Percentiles rank a stretch among this genome's conserved stretches.
These are phyloP conservation scores for Ataeniobius toweri DNA, from an alignment of 2,797 vertebrate genomes.

Conservation along the genomic window DNA sequence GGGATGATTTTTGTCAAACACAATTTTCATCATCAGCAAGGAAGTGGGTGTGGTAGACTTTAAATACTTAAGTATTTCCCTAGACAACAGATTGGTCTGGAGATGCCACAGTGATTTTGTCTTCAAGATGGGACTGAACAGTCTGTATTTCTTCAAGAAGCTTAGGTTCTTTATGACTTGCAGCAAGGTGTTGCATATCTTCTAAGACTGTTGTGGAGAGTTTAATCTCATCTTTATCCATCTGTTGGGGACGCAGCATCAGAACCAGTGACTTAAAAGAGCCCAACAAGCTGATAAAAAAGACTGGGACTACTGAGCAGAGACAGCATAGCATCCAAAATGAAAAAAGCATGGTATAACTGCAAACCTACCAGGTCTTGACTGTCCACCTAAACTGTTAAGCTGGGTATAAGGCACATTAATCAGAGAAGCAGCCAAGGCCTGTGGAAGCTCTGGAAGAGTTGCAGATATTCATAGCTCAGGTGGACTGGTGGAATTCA, in stretches of 20 bases:
- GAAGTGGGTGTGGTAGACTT: background rate
- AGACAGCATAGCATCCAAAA: background rate
- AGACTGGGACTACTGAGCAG: background rate
- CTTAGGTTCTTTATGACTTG: background rate
- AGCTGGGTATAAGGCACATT: background rate
- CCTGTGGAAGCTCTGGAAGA: background rate
- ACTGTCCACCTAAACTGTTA: background rate
- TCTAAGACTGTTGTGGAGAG: background rate
- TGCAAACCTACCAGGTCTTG: background rate
- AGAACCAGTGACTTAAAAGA: background rate
- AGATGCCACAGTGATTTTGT: background rate
- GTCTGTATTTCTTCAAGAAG: too few relatives aligned
- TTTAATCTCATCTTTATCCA: background rate
- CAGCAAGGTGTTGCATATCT: background rate
- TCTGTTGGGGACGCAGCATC: background rate
- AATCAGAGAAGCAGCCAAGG: background rate
- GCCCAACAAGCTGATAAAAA: background rate
- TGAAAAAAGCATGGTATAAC: background rate
- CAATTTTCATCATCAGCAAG: background rate
- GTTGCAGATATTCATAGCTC: background rate
- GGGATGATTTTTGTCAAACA: background rate
- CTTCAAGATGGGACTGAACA: background rate
- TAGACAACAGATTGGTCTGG: background rate
- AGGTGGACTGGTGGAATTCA: background rate
- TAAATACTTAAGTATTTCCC: background rate